Evolutionary conservation across 1,140 invertebrate species (phyloP), one percentile per base, ranked within the genome.

Genomic region (Drosophila fuyamai): DNA sequence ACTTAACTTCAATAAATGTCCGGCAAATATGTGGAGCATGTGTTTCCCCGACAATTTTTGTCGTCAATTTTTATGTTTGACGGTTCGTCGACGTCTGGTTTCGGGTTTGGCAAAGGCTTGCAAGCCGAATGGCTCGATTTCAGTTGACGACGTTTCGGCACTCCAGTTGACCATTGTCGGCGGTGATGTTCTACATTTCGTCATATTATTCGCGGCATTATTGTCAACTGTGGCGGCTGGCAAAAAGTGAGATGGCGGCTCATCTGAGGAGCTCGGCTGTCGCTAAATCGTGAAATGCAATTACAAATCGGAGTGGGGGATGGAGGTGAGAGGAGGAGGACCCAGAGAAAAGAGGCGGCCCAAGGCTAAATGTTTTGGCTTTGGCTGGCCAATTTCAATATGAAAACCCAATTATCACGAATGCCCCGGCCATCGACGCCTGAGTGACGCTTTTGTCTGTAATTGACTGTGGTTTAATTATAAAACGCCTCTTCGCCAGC

Each of bases 1-100:
- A 92, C 88, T 92, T 92, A 92, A 91, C 90, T 92, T 89, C 91
- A 92, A 92, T 92, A 92, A 92, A 92, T 92, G 90, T 92, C 90
- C 88, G 79, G 84, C 90, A 92, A 92, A 91, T 92, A 92, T 92
- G 90, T 92, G 90, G 91, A 92, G 90, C 90, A 92, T 92, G 90
- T 92, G 90, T 92, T 92, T 72, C 90, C 83, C 81, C 81, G 75
- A 76, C 89, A 88, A 91, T 90, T 90, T 90, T 86, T 84, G 90
- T 91, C 90, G 90, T 91, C 80, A 86, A 91, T 91, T 91, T 91
- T 86, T 91, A 91, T 84, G 77, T 79, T 90, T 90, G 74, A 81
- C 75, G 62, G 60, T 71, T 57, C 47, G 57, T 76, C 43, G 47
- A 27, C 14, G 61, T 57, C 50, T 18, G 43, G n/a, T 5, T 27